A percentile compares a stretch with the other conserved stretches of the same genome.
phyloP scores from a whole-genome alignment of 2,797 vertebrate genomes.

The Sebastes elongatus region DNA sequence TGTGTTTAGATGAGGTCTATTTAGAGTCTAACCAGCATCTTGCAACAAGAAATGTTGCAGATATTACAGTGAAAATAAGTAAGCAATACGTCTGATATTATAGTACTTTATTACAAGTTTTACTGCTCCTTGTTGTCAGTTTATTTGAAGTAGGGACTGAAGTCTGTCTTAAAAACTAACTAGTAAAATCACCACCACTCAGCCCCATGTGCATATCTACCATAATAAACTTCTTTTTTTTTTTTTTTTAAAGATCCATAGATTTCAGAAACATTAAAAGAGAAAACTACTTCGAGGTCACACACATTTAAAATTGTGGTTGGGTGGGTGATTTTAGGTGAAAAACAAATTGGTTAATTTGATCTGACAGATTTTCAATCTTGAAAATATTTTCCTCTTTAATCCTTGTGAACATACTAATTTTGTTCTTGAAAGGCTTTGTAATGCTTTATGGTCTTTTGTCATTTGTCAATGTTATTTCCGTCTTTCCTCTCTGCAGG shows the following conservation, averaged over 20 bases:
- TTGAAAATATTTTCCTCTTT: background rate
- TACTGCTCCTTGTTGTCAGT: background rate
- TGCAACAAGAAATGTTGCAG: background rate
- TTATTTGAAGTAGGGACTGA: background rate
- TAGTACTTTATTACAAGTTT: background rate
- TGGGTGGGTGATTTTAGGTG: too few relatives aligned
- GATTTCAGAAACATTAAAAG: background rate
- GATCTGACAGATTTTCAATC: background rate
- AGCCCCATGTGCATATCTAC: background rate
- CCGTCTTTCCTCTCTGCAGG: constrained; percentile 73
- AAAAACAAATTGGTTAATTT: background rate
- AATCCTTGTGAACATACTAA: background rate
- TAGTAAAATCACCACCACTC: background rate
- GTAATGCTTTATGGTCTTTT: background rate
- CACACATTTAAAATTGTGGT: background rate
- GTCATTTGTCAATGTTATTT: background rate
- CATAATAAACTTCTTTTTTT: background rate
- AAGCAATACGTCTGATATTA: background rate
- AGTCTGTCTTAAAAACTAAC: background rate
- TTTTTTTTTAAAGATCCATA: background rate
- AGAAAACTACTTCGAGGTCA: background rate
- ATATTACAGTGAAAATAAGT: background rate
- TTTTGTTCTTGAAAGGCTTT: background rate
- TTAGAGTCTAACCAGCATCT: background rate
- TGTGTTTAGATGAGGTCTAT: background rate